Evolutionary conservation across 2,113 vertebrate genomes (phyloP), one percentile per base, ranked within the genome.

Genomic region (Neomonachus schauinslandi): DNA sequence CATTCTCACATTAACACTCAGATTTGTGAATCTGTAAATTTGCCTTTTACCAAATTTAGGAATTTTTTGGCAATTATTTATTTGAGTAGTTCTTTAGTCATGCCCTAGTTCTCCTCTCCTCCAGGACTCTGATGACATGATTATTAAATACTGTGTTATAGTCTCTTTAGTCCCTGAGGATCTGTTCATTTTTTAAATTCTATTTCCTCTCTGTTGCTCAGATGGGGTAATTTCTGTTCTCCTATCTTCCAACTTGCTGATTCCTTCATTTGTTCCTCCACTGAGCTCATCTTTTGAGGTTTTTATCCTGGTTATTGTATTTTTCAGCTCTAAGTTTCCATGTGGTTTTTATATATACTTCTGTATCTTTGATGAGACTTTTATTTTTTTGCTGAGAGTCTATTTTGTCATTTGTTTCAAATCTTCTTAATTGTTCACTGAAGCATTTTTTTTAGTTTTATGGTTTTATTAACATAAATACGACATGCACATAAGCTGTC

Each of bases 321-420:
- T 86, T 67, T 86, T 51, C 63, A 86, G 63, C 36, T 69, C 46
- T 51, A 53, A 69, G 69, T 86, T 86, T 51, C 28, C 31, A 69
- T 69, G 67, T 67, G 42, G 18, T 67, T 84, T 63, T 65, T 84
- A 69, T 69, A 69, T 67, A 85, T 22, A 69, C 21, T 86, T 67
- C 13, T 51, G n/a, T 86, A 9, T 67, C 84, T 51, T 69, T 69
- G 42, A 28, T 67, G 19, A 85, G 28, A 67, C 71, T 49, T 71
- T 71, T 31, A 39, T 61, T 89, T 77, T 9, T 81, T 69, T 91
- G 36, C 61, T 55, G 24, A 55, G 36, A 69, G 36, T 53, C 33
- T 69, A 69, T 91, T 91, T 81, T 42, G n/a, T 55, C 49, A 80
- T 91, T 69, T 91, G 76, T 81, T 90, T 65, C 74, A 65, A 79